Conservation (phyloP, 2,113 vertebrate species). For the Barnardius zonarius region DNA sequence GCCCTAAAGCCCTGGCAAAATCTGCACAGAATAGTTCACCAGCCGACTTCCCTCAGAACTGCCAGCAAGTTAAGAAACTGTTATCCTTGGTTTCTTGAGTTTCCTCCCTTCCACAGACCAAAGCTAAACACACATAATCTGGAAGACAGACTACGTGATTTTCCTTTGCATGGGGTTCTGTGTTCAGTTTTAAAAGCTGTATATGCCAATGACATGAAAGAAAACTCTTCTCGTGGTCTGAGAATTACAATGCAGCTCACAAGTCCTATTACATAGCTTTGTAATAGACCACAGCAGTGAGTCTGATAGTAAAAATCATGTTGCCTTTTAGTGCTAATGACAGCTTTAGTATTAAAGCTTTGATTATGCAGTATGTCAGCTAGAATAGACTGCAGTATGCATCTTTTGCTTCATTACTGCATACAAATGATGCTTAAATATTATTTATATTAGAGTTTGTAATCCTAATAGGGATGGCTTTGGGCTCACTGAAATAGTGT, state of each 20-base stretch:
- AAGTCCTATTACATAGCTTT: neutral
- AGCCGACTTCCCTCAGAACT: neutral
- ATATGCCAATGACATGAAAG: neutral
- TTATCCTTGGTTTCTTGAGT: neutral
- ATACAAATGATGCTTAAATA: neutral
- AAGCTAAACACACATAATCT: neutral
- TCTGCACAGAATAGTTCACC: too few species aligned
- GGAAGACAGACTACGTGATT: neutral
- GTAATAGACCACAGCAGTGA: neutral
- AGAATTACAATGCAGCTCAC: neutral
- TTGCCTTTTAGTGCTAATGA: neutral
- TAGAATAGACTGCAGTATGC: neutral
- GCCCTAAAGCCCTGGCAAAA: neutral
- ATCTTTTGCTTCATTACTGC: constrained; percentile 28
- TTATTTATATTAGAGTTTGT: neutral
- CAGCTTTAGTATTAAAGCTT: neutral
- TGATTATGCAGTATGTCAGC: neutral
- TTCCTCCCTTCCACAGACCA: neutral
- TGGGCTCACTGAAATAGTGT: neutral
- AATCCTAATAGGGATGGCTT: neutral
- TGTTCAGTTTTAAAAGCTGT: neutral
- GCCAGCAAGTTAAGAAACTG: neutral
- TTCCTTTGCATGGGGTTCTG: neutral
- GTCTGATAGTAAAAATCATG: neutral
- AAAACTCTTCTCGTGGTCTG: neutral